A percentile compares a stretch with the other conserved stretches of the same genome.
Evolutionary conservation across 2,113 vertebrate genomes (phyloP).

Genomic region (Xerus inauris): DNA sequence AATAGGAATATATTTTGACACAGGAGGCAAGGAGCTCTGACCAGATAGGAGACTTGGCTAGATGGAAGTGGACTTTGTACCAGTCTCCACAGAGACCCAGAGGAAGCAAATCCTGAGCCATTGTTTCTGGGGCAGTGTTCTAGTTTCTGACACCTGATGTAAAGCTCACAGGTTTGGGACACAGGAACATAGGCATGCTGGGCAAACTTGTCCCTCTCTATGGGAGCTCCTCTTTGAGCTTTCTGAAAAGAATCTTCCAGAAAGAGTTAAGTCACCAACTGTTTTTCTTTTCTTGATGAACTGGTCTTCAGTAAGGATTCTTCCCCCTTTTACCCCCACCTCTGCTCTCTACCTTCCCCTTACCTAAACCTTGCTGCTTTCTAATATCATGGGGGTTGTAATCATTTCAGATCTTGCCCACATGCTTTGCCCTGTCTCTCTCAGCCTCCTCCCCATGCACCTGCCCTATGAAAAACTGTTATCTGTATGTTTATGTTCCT

Average conservation of each 20-base stretch:
- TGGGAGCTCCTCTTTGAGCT: neutral
- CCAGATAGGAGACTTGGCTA: neutral
- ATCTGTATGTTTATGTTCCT: no score
- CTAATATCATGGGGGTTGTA: no score
- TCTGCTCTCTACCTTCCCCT: neutral
- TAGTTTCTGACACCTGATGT: neutral
- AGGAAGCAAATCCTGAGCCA: neutral
- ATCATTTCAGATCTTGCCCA: neutral
- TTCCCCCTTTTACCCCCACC: neutral
- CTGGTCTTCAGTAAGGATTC: neutral
- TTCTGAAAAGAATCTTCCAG: neutral
- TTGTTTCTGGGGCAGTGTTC: neutral
- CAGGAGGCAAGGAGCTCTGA: neutral
- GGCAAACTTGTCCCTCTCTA: no score
- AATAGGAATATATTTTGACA: neutral
- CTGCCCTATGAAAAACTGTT: neutral
- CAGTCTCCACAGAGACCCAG: neutral
- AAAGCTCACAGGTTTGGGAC: neutral
- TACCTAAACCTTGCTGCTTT: neutral
- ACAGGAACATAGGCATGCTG: accelerated
- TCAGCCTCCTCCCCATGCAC: neutral
- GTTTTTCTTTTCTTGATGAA: neutral
- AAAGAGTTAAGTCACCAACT: neutral
- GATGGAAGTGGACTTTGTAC: neutral
- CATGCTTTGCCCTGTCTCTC: accelerated